Percentiles rank a stretch among this genome's conserved stretches.
Conservation (phyloP, 1,140 invertebrate genomes). For the Cydia strobilella region DNA sequence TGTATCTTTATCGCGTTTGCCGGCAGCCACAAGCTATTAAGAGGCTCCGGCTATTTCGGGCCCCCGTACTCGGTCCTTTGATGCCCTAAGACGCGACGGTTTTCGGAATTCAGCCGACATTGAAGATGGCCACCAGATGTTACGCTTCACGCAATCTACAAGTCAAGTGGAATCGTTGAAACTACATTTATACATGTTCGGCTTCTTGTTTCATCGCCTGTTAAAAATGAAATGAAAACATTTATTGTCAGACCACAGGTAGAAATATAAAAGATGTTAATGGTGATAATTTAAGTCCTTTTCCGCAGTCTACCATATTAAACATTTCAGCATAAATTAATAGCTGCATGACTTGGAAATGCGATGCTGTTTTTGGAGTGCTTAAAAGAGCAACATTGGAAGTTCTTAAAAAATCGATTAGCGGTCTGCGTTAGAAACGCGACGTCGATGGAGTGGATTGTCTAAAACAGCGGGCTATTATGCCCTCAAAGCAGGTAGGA, state of each 20-base stretch:
- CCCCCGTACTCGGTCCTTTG: slow-evolving; percentile 13
- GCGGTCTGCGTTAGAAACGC: background rate
- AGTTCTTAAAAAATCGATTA: slow-evolving; percentile 16
- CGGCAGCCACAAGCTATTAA: slow-evolving; percentile 26
- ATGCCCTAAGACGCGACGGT: slow-evolving; percentile 28
- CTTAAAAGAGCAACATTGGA: background rate
- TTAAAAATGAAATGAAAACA: too few relatives aligned
- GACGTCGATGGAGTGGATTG: background rate
- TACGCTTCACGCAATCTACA: slow-evolving; percentile 26
- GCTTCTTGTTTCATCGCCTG: background rate
- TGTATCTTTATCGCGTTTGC: slow-evolving; percentile 29
- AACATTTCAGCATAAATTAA: background rate
- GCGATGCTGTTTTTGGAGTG: background rate
- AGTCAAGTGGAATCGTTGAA: slow-evolving; percentile 17
- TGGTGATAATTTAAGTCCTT: too few relatives aligned
- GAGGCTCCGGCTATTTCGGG: slow-evolving; percentile 27
- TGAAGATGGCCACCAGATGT: slow-evolving; percentile 27
- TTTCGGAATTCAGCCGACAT: slow-evolving; percentile 23
- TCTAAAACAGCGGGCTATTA: background rate
- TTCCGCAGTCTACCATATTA: too few relatives aligned
- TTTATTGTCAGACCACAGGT: too few relatives aligned
- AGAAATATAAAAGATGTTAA: too few relatives aligned
- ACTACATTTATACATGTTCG: slow-evolving; percentile 7
- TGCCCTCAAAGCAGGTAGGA: slow-evolving; percentile 25
- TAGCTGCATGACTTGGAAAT: background rate